Conservation (phyloP, 2,113 vertebrate genomes). For the Halcyon malimbica region DNA sequence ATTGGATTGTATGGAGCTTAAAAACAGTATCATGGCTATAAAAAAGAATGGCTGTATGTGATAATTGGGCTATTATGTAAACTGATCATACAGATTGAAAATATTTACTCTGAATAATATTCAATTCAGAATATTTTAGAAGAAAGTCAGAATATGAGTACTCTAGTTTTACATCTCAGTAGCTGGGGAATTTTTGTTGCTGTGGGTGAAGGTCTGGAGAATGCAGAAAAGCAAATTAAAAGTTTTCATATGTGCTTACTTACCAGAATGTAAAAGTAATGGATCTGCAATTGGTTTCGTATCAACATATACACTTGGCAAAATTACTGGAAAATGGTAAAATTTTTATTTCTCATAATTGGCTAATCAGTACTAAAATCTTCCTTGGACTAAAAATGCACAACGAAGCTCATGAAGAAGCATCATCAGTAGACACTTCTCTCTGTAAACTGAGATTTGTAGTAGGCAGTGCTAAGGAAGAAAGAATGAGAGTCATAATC, state of each 20-base stretch:
- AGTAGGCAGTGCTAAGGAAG: not conserved
- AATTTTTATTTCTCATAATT: not conserved
- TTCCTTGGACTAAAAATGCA: not conserved
- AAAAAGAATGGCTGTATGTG: not conserved
- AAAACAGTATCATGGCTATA: not conserved
- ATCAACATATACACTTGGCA: not conserved
- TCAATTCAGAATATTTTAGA: not conserved
- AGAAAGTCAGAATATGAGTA: not conserved
- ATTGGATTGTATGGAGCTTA: not conserved
- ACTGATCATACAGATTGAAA: not conserved
- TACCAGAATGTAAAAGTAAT: not conserved
- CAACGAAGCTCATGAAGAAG: not conserved
- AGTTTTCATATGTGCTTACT: not conserved
- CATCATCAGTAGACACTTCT: not conserved
- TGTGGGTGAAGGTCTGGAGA: not conserved
- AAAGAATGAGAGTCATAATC: not conserved
- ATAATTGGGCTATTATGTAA: not conserved
- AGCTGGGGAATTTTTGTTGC: not conserved
- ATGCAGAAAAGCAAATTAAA: not conserved
- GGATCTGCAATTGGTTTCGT: not conserved
- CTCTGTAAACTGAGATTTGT: not conserved
- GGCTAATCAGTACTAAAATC: not conserved
- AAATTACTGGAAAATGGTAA: not conserved
- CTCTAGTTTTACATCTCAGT: not conserved
- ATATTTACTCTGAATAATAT: not conserved